Evolutionary conservation across 2,888 invertebrate species (phyloP), one percentile per base, ranked within the genome.

Genomic region (Bellardia pandia): DNA sequence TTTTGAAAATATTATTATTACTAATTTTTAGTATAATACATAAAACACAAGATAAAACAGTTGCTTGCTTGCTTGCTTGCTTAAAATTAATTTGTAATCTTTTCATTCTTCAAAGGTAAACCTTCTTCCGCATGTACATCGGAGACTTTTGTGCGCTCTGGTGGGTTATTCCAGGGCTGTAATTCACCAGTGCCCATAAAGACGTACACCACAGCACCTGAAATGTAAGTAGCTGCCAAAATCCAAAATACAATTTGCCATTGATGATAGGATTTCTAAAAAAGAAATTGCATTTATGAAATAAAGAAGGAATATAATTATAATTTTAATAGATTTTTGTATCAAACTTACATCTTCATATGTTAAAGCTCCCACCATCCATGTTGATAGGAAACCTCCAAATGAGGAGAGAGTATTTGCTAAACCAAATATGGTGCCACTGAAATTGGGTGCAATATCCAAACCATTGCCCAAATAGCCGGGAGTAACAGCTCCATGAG

Each of bases 391-490:
- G 94, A 96, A 97, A 0, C 98, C 98, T 8, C 97, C 97, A 75
- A 97, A 94, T 0, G 97, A 97, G 0, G 97, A 97, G 79, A 97
- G 93, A 0, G 97, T 97, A 91, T 98, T 98, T n/a, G 97, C 97
- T 94, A 98, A 94, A 56, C 98, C 98, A 93, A 98, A 97, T 88
- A 98, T 97, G 1, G 98, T 98, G 0, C 98, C 95, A 82, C 97
- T 97, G 92, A 97, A 98, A 92, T 97, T 97, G 0, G 98, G 98
- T 3, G 98, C 97, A 90, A 98, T 97, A 90, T 98, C 98, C 37
- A 98, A 94, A 13, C 97, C 97, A 91, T 98, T 98, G 88, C 97
- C 96, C 42, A 97, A 95, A 93, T 97, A 98, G 0, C 98, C 98
- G 11, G 97, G 97, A 0, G 97, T 97, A 16, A 97, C 97, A 0